Percentiles rank a stretch among this genome's conserved stretches.
Evolutionary conservation across 1,140 invertebrate species (phyloP).

Genomic region (Melitaea cinxia): DNA sequence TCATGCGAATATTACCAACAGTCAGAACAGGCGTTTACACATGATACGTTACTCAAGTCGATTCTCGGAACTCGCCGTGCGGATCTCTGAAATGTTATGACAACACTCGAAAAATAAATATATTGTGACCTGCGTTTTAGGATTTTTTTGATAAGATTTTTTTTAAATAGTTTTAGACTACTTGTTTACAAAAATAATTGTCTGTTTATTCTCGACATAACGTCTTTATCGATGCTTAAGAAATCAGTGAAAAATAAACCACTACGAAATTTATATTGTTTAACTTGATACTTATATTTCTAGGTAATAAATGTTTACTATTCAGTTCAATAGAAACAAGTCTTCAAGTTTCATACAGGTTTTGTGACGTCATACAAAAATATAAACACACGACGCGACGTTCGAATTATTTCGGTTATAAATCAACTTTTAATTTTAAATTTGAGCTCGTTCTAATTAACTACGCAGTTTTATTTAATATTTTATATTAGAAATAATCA

Average conservation of each 20-base stretch:
- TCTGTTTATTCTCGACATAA: too few species aligned
- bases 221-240: too few species aligned
- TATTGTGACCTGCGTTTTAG: too few species aligned
- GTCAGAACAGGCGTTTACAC: conserved; percentile 8
- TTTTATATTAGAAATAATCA: too few species aligned
- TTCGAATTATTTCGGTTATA: conserved; percentile 16
- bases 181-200: too few species aligned
- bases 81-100: conserved; percentile 3
- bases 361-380: conserved; percentile 11
- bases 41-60: conserved; percentile 10
- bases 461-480: neutral
- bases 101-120: neutral
- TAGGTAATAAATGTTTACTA: neutral
- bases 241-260: too few species aligned
- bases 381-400: neutral
- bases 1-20: conserved; percentile 5
- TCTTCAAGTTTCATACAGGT: conserved; percentile 1
- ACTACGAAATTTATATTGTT: too few species aligned
- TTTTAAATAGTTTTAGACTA: neutral
- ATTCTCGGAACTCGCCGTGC: conserved; percentile 8
- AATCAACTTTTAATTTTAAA: conserved; percentile 1
- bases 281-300: too few species aligned
- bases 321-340: neutral
- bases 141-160: neutral
- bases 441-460: neutral